Percentiles rank a stretch among this genome's conserved stretches.
Evolutionary conservation across 2,888 invertebrate species (phyloP).

Genomic region (Spilarctia lutea): DNA sequence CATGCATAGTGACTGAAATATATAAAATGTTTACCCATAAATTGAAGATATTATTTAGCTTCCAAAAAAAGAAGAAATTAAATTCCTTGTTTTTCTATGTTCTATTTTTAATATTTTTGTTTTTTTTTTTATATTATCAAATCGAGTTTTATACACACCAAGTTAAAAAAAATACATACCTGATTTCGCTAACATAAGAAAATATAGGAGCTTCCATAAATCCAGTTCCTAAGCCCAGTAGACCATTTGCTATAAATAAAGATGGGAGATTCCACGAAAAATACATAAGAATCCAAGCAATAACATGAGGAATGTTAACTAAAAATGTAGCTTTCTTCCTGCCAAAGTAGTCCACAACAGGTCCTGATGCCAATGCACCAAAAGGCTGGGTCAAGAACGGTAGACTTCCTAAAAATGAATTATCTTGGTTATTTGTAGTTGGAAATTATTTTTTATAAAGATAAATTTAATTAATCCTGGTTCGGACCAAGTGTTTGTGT

Average conservation of each 20-base stretch:
- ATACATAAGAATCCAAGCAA: conserved; percentile 86
- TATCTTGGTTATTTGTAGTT: background rate
- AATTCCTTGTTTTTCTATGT: no score
- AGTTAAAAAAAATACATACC: conserved; percentile 57
- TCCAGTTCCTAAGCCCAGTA: conserved; percentile 85
- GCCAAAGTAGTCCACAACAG: conserved; percentile 84
- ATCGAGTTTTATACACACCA: background rate
- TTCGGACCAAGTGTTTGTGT: no score
- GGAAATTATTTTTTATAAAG: background rate
- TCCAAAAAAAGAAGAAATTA: no score
- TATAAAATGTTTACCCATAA: no score
- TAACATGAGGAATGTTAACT: conserved; percentile 84
- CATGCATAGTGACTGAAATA: no score
- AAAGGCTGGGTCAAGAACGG: conserved; percentile 85
- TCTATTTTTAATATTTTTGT: background rate
- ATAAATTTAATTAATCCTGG: no score
- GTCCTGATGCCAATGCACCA: conserved; percentile 86
- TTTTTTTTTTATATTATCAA: background rate
- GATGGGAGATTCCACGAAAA: conserved; percentile 76
- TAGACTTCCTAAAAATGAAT: conserved; percentile 80
- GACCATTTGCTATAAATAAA: conserved; percentile 80
- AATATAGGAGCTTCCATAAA: conserved; percentile 87
- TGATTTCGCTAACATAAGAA: conserved; percentile 87
- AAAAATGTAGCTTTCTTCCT: conserved; percentile 84
- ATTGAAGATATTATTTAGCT: no score